phyloP scores from a whole-genome alignment of 2,888 invertebrate genomes.

The Mythimna albipuncta region DNA sequence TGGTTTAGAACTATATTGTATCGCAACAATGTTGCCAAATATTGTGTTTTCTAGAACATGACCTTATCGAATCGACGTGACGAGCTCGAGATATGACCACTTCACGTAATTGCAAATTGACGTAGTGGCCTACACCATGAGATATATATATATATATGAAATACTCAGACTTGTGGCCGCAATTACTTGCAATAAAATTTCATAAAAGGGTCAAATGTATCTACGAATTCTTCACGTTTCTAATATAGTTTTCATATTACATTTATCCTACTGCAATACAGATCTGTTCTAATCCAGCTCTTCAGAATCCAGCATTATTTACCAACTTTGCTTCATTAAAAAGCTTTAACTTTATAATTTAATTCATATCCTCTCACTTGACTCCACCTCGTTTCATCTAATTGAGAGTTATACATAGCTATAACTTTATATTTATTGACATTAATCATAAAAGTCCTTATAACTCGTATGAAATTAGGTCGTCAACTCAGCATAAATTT shows the following conservation, averaged over 20 bases:
- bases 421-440: background rate
- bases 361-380: background rate
- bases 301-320: background rate
- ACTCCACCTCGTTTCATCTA: background rate
- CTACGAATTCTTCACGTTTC: background rate
- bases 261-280: no score
- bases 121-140: conserved; percentile 46
- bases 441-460: background rate
- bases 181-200: no score
- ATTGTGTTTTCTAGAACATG: conserved; percentile 58
- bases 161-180: background rate
- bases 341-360: background rate
- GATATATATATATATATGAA: background rate
- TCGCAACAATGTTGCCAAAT: conserved; percentile 54
- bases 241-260: background rate
- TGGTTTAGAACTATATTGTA: conserved; percentile 38
- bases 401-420: background rate
- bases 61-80: conserved; percentile 63
- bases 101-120: conserved; percentile 42
- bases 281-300: no score
- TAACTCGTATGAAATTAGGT: background rate
- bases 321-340: background rate
- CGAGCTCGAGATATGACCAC: conserved; percentile 53
- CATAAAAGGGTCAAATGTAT: background rate
- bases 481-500: background rate